Evolutionary conservation across 1,140 invertebrate genomes (phyloP), one percentile per base, ranked within the genome.

Genomic region (Nixonia krombeini): DNA sequence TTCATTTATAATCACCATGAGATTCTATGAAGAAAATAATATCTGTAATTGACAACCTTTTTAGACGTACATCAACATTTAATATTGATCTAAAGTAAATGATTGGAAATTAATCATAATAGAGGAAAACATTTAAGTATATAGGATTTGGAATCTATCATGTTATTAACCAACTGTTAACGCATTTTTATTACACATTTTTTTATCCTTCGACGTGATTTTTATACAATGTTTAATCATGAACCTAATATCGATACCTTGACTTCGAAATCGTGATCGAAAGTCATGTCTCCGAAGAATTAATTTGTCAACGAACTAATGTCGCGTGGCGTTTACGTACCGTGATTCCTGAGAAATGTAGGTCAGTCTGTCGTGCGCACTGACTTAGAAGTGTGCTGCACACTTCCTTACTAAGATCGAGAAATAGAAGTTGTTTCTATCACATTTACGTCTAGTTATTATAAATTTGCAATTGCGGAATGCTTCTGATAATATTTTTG

Each of bases 361-460:
- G 31, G 31, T 33, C 31, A 33, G 31, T 33, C 31, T 12, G 31
- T 33, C 31, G 31, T 33, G 31, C 13, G 31, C 31, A 33, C 31
- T 10, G 31, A 10, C 31, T 33, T 33, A 33, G 31, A 10, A 33
- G 31, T 33, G 31, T 33, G 31, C 31, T 33, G 31, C 31, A 13
- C 31, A 33, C 31, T 33, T 4, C 31, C 6, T 21, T 21, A 33
- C 31, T 3, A 33, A 33, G 31, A 6, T 10, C 12, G 13, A 33
- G 9, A 1, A 4, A 13, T 4, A 33, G 2, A 33, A 33, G 31
- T 33, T 33, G 10, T 33, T 13, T 10, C 9, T 12, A 4, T 10
- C 2, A 33, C 9, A 33, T 33, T 33, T n/a, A 33, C 12, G 31
- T 33, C 13, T 33, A 10, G 12, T 10, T 33, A 13, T 33, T 33